Percentiles rank a stretch among this genome's conserved stretches.
Conservation (phyloP, 2,888 invertebrate species). For the Globia sparganii region DNA sequence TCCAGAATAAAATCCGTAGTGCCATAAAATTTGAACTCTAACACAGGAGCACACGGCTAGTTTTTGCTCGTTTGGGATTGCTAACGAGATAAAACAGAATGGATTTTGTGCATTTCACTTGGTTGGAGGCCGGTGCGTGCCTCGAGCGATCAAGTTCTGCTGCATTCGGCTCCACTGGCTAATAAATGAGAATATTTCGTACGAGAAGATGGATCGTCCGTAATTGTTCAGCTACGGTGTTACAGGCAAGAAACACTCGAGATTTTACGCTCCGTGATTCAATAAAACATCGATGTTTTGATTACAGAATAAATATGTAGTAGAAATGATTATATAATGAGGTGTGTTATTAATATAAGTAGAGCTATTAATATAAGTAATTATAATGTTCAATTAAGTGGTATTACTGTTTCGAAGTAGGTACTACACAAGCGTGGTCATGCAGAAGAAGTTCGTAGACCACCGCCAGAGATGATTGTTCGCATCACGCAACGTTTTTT, state of each 20-base stretch:
- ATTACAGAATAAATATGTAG: slow-evolving; percentile 36
- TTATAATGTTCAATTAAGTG: slow-evolving; percentile 49
- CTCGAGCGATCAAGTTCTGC: slow-evolving; percentile 68
- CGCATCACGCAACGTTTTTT: slow-evolving; percentile 52
- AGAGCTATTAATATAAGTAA: slow-evolving; percentile 52
- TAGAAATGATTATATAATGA: slow-evolving; percentile 35
- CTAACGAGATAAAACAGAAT: slow-evolving; percentile 88
- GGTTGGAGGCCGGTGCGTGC: slow-evolving; percentile 79
- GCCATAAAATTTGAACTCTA: slow-evolving; percentile 69
- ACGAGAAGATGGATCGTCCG: slow-evolving; percentile 61
- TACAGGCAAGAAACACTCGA: slow-evolving; percentile 47
- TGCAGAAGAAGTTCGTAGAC: slow-evolving; percentile 35
- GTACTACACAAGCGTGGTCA: slow-evolving; percentile 9
- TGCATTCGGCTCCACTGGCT: slow-evolving; percentile 68
- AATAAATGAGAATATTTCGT: slow-evolving; percentile 69
- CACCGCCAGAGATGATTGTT: slow-evolving; percentile 54
- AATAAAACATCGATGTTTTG: slow-evolving; percentile 53
- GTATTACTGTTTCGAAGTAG: slow-evolving; percentile 15
- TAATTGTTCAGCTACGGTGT: slow-evolving; percentile 60
- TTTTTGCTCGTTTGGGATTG: slow-evolving; percentile 62
- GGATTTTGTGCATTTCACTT: slow-evolving; percentile 89
- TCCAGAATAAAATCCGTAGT: slow-evolving; percentile 75
- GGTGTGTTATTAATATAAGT: slow-evolving; percentile 43
- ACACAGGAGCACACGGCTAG: slow-evolving; percentile 55
- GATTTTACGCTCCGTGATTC: slow-evolving; percentile 57